phyloP scores from a whole-genome alignment of 2,888 invertebrate species.

The Macropis europaea region DNA sequence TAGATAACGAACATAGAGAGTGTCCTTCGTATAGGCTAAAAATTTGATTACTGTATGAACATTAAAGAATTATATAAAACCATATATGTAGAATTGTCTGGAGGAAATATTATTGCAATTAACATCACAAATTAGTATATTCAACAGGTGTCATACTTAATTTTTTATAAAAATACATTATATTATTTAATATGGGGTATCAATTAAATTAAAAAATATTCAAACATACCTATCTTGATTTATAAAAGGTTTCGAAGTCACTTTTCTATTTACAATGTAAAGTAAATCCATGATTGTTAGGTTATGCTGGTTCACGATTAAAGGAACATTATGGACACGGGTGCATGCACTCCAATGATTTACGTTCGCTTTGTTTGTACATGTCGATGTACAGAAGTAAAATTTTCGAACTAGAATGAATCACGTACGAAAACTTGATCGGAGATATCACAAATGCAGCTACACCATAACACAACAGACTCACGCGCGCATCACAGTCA shows the following conservation, averaged over 20 bases:
- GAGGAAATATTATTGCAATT: neutral
- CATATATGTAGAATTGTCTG: neutral
- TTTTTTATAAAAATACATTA: neutral
- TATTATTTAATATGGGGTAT: neutral
- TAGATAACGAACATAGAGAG: conserved; percentile 89
- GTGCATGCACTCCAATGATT: conserved; percentile 7
- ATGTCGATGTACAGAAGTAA: conserved; percentile 7
- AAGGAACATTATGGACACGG: conserved; percentile 20
- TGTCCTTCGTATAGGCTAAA: conserved; percentile 81
- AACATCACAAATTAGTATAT: neutral
- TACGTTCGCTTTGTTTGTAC: conserved; percentile 1
- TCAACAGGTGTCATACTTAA: too few relatives aligned
- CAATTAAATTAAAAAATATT: neutral
- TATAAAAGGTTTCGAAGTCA: conserved; percentile 65
- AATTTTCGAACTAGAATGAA: neutral
- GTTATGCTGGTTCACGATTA: conserved; percentile 18
- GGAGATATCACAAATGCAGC: too few relatives aligned
- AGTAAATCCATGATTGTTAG: conserved; percentile 72
- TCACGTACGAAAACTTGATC: conserved; percentile 22
- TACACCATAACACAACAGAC: conserved; percentile 9
- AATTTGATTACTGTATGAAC: conserved; percentile 44
- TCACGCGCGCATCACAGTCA: conserved; percentile 1
- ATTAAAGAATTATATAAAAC: conserved; percentile 16
- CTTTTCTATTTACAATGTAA: conserved; percentile 73
- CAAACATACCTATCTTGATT: conserved; percentile 73